Base-by-base conservation (phyloP, 2,888 invertebrate genomes). In the Eristalis intricaria region DNA sequence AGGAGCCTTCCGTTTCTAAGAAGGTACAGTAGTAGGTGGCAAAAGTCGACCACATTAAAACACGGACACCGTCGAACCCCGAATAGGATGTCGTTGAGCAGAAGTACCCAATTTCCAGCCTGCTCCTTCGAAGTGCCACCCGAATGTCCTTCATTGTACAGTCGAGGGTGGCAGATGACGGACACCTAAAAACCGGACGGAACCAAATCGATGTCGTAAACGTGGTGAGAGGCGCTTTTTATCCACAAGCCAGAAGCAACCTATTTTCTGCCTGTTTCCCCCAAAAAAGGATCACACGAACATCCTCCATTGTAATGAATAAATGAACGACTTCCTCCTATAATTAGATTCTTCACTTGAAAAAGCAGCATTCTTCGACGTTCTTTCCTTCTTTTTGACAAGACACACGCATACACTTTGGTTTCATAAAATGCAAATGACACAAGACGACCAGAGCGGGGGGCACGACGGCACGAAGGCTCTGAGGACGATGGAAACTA, bases 271-370 rank as follows among this genome's bases (percentile, higher is more conserved):
- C 5, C 0, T 43, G 15, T 29, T 29, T 32, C 32, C 15, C n/a
- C 29, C 29, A 43, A 66, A 23, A 19, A 32, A 23, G 74, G n/a
- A 8, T 19, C 50, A 13, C 22, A 19, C n/a, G 15, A 40, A 38
- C 70, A 58, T 26, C 70, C 60, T 79, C 60, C 32, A 40, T 22
- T 66, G 26, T 40, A n/a, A 35, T 64, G 35, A 73, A 56, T 70
- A 63, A 58, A 26, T 32, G 56, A 60, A 29, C 29, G 19, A 50
- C 22, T 50, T n/a, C 19, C 7, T 8, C 10, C 23, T 50, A 50
- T 74, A 80, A 73, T 80, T 74, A 61, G 38, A 63, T 68, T 58
- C 43, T 50, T 50, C n/a, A 50, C 43, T n/a, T n/a, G 43, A 50
- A 50, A 43, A 50, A n/a, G n/a, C n/a, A n/a, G 15, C 15, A 43